phyloP scores from a whole-genome alignment of 2,888 invertebrate genomes.

The Ornithoptera alexandrae region DNA sequence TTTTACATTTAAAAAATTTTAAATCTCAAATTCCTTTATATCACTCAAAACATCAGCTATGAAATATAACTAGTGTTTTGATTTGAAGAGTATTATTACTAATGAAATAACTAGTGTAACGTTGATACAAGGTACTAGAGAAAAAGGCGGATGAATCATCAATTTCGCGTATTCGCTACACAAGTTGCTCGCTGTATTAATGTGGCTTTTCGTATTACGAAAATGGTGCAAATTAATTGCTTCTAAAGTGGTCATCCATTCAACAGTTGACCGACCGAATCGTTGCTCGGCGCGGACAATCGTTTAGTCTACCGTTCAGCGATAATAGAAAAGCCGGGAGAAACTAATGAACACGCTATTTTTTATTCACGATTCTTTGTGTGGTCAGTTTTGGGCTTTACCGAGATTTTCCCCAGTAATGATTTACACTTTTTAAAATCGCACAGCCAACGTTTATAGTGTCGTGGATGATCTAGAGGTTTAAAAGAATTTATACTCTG shows the following conservation, averaged over 20 bases:
- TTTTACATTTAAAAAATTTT: not conserved
- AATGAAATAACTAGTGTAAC: too few species aligned
- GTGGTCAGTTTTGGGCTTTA: not conserved
- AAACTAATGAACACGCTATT: constrained; percentile 10
- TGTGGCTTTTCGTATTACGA: constrained; percentile 13
- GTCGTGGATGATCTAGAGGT: too few species aligned
- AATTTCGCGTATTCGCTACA: not conserved
- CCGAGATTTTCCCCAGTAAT: not conserved
- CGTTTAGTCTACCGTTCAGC: constrained; percentile 39
- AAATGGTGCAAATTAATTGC: constrained; percentile 23
- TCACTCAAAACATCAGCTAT: too few species aligned
- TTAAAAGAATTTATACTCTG: too few species aligned
- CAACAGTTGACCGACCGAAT: constrained; percentile 19
- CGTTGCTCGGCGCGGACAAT: constrained; percentile 13
- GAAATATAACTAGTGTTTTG: too few species aligned
- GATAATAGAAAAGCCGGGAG: constrained; percentile 46
- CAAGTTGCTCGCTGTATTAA: constrained; percentile 3
- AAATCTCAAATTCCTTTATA: too few species aligned
- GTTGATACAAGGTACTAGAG: not conserved
- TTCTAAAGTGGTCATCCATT: constrained; percentile 24
- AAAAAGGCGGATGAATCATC: not conserved
- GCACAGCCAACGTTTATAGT: too few species aligned
- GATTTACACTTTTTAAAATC: not conserved
- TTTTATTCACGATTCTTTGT: not conserved
- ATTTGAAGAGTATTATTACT: too few species aligned